Conservation (phyloP, 2,888 invertebrate species). For the Tipula helvola region DNA sequence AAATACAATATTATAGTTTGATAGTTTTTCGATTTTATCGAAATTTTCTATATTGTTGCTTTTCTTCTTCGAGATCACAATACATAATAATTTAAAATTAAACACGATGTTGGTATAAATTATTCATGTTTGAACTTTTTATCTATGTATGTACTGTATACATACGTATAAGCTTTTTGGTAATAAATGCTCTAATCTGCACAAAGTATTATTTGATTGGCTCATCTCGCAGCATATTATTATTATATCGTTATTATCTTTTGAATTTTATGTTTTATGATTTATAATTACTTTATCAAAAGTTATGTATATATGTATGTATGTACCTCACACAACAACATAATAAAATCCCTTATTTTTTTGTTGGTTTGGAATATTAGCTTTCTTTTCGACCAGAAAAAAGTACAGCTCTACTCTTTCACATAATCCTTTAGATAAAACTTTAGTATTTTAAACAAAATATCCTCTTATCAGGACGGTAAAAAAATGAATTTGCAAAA, state of each 20-base stretch:
- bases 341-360: not conserved
- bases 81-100: not conserved
- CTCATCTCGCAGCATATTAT: not conserved
- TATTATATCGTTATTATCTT: not conserved
- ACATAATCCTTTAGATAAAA: slow-evolving; percentile 4
- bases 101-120: not conserved
- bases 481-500: not conserved
- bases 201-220: not conserved
- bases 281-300: not conserved
- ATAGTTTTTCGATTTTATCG: not conserved
- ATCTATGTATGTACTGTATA: no score
- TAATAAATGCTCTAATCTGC: not conserved
- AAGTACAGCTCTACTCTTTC: not conserved
- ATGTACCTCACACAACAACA: not conserved
- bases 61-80: not conserved
- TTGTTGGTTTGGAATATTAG: not conserved
- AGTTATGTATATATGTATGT: not conserved
- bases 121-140: no score
- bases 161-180: not conserved
- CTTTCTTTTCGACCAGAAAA: not conserved
- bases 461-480: not conserved
- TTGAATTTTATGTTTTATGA: not conserved
- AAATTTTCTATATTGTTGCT: no score
- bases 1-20: not conserved
- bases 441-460: not conserved